Evolutionary conservation across 1,140 invertebrate species (phyloP), one percentile per base, ranked within the genome.

Genomic region (Drosophila saltans): DNA sequence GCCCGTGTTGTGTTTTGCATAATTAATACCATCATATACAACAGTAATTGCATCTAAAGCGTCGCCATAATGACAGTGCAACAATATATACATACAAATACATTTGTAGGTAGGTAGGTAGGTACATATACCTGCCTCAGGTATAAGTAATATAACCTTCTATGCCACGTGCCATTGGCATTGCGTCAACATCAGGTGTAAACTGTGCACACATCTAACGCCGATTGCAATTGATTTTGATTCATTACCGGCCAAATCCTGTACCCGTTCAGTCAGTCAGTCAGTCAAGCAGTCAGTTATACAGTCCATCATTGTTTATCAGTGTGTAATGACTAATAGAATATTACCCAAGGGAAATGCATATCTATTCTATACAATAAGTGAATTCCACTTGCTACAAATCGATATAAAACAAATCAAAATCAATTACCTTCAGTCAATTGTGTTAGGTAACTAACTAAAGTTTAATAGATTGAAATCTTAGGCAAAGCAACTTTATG

Each of bases 1-100:
- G 45, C 9, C 26, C 36, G 26, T 36, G 8, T 26, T 43, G 76
- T 69, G 75, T 84, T 84, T 84, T 84, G 82, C 71, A 86, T 86
- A 86, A 86, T 86, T 86, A 86, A 86, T 86, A 83, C 78, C 79
- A 79, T 86, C 82, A 79, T 79, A 79, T 83, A 56, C 79, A 66
- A 65, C 68, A 72, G 83, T 86, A 79, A 88, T 86, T 75, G 71
- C 82, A 80, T 81, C 71, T 75, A 65, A 73, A 55, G 52, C 80
- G 78, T 78, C 78, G 80, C 78, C 78, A 75, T 85, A 86, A 81
- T 86, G 78, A 85, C 81, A 78, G 74, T 72, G 80, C 33, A 16
- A 8, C 36, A 11, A 40, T 26, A 52, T 36, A 40, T 52, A 26
- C 9, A 52, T 26, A 45, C 3, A 21, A 2, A 21, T 21, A 6